Evolutionary conservation across 1,140 invertebrate species (phyloP).

Genomic region (Saccostrea echinata): DNA sequence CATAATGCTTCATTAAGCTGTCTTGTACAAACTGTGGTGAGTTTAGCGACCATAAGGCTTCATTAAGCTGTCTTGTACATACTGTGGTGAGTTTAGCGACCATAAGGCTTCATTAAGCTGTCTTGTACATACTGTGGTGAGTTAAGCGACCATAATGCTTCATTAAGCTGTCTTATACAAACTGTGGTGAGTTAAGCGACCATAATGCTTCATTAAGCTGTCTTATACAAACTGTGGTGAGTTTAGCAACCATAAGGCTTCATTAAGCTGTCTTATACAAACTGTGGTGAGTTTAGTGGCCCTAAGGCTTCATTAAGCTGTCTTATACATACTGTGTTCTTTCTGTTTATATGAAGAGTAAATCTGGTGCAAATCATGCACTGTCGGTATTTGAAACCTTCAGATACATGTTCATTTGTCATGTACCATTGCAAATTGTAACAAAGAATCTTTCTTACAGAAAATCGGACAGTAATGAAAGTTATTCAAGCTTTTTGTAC

Average conservation of each 20-base stretch:
- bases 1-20: not conserved
- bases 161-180: not conserved
- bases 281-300: slow-evolving; percentile 63
- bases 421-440: too few relatives aligned
- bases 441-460: too few relatives aligned
- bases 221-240: slow-evolving; percentile 63
- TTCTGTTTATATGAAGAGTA: too few relatives aligned
- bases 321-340: not conserved
- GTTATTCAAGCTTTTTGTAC: too few relatives aligned
- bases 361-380: too few relatives aligned
- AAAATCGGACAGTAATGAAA: too few relatives aligned
- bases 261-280: not conserved
- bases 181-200: slow-evolving; percentile 61
- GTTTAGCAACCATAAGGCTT: not conserved
- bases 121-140: slow-evolving; percentile 63
- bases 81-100: slow-evolving; percentile 62
- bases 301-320: not conserved
- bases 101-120: not conserved
- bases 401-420: too few relatives aligned
- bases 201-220: not conserved
- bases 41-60: not conserved
- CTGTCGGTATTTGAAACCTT: too few relatives aligned
- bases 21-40: slow-evolving; percentile 63
- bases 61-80: not conserved
- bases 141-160: not conserved